phyloP scores from a whole-genome alignment of 2,113 vertebrate genomes.

The Melospiza georgiana region DNA sequence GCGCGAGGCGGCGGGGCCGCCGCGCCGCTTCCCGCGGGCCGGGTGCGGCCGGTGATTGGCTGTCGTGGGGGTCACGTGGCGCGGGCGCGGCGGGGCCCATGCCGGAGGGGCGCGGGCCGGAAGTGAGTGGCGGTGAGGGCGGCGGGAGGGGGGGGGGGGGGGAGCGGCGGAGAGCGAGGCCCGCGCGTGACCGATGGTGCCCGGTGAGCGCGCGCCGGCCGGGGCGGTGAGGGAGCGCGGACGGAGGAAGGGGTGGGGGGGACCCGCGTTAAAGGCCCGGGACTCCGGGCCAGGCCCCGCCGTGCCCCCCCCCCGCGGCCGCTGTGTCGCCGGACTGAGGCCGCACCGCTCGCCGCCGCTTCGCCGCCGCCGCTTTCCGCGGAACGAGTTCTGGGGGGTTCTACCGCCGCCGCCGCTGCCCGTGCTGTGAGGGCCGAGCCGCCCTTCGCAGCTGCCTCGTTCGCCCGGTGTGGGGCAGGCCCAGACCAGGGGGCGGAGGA shows the following conservation, averaged over 20 bases:
- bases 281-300: not conserved
- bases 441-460: not conserved
- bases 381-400: not conserved
- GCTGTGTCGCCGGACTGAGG: not conserved
- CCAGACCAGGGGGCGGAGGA: too few species aligned
- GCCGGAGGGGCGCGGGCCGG: too few species aligned
- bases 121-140: too few species aligned
- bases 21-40: too few species aligned
- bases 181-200: constrained; percentile 6
- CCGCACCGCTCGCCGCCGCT: not conserved
- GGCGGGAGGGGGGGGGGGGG: not conserved
- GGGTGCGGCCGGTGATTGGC: too few species aligned
- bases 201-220: constrained; percentile 7
- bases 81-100: too few species aligned
- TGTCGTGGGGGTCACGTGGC: too few species aligned
- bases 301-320: not conserved
- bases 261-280: too few species aligned
- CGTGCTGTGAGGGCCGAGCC: not conserved
- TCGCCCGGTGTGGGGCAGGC: not conserved
- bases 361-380: not conserved
- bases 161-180: not conserved
- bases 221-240: not conserved
- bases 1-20: not conserved
- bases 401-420: not conserved
- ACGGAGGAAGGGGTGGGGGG: too few species aligned